A percentile compares a stretch with the other conserved stretches of the same genome.
These are phyloP conservation scores for Ophonus ardosiacus DNA, from an alignment of 2,888 invertebrate genomes.

Conservation along the genomic window DNA sequence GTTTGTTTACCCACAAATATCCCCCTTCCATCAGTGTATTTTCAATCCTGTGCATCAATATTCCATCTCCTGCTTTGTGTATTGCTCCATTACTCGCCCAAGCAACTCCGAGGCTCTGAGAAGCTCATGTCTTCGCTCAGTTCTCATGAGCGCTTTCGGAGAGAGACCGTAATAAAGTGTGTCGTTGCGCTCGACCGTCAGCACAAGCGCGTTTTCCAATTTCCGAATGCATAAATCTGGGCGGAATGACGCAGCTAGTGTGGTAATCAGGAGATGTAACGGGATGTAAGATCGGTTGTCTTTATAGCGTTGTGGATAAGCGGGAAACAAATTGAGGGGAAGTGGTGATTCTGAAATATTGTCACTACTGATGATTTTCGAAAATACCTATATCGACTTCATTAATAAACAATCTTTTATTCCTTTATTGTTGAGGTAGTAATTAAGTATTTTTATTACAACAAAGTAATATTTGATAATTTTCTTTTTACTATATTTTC, in stretches of 20 bases:
- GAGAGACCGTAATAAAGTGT: slow-evolving; percentile 25
- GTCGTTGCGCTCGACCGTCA: slow-evolving; percentile 11
- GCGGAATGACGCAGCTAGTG: background rate
- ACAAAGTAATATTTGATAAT: too few species aligned
- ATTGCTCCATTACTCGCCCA: background rate
- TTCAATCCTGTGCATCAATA: background rate
- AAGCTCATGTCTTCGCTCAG: too few species aligned
- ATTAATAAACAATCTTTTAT: too few species aligned
- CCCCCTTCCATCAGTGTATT: background rate
- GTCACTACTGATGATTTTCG: background rate
- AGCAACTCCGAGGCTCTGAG: too few species aligned
- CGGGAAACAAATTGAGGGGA: background rate
- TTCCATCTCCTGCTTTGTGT: background rate
- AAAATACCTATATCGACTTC: too few species aligned
- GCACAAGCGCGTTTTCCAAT: slow-evolving; percentile 57
- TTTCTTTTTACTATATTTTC: too few species aligned
- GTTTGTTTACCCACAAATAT: background rate
- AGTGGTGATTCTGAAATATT: background rate
- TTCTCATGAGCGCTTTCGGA: too few species aligned
- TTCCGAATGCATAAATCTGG: slow-evolving; percentile 57
- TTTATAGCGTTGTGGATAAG: slow-evolving; percentile 8
- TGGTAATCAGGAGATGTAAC: slow-evolving; percentile 13
- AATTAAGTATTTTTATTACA: too few species aligned
- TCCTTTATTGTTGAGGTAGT: too few species aligned
- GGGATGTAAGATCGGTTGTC: slow-evolving; percentile 29